A percentile compares a stretch with the other conserved stretches of the same genome.
These are phyloP conservation scores for Acipenser oxyrinchus DNA, from an alignment of 2,797 vertebrate species.

Conservation along the genomic window DNA sequence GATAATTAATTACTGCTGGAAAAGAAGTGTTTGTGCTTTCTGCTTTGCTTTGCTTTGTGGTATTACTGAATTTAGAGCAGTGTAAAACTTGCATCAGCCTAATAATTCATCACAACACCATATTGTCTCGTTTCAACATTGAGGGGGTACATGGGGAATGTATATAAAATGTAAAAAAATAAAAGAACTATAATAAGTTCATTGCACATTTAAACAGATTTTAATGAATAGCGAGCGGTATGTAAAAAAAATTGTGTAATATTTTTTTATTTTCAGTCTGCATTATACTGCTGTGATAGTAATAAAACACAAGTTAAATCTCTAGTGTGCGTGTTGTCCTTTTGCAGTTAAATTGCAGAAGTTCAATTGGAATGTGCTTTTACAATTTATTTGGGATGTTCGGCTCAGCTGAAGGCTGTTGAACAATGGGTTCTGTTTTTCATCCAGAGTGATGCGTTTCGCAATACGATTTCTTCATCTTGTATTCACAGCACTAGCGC, in stretches of 20 bases:
- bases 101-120: neutral
- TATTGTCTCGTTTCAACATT: neutral
- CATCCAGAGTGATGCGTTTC: neutral
- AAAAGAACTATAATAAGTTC: neutral
- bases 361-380: conserved; percentile 1
- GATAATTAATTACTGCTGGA: neutral
- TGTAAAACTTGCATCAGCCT: neutral
- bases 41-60: too few relatives aligned
- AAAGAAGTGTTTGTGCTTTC: neutral
- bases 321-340: neutral
- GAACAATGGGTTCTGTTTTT: neutral
- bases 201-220: neutral
- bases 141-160: neutral
- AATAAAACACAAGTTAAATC: conserved; percentile 17
- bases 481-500: neutral
- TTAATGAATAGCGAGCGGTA: neutral
- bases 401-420: too few relatives aligned
- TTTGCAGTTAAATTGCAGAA: neutral
- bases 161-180: neutral
- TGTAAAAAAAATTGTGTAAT: too few relatives aligned
- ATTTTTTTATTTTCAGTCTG: conserved; percentile 7
- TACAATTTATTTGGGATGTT: too few relatives aligned
- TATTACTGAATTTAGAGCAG: neutral
- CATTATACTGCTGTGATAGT: conserved; percentile 12
- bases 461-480: conserved; percentile 3